These are phyloP conservation scores for Spinibarbus caldwelli DNA, from an alignment of 2,797 vertebrate species.

Conservation along the genomic window DNA sequence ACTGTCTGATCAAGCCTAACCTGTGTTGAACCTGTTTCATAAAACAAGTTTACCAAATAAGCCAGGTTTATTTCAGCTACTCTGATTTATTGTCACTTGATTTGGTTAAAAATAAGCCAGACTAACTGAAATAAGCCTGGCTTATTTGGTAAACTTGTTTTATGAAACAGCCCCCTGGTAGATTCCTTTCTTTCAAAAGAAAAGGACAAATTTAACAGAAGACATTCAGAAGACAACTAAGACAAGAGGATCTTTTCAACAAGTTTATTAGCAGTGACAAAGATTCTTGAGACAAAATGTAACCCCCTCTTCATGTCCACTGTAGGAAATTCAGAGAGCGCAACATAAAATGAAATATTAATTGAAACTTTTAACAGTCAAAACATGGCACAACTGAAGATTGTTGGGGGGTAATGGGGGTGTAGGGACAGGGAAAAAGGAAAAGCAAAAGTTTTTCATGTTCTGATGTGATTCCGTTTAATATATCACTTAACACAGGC, in stretches of 20 bases:
- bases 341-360: slow-evolving; percentile 54
- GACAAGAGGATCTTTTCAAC: slow-evolving; percentile 45
- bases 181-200: too few species aligned
- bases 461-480: slow-evolving; percentile 56
- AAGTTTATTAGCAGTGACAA: slow-evolving; percentile 67
- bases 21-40: background rate
- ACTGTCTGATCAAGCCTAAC: background rate
- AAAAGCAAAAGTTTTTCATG: slow-evolving; percentile 46
- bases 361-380: slow-evolving; percentile 64
- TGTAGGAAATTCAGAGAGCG: slow-evolving; percentile 54
- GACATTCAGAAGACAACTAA: background rate
- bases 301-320: slow-evolving; percentile 49
- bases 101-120: too few species aligned
- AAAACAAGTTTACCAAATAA: too few species aligned
- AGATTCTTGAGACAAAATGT: slow-evolving; percentile 53
- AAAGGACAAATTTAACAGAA: background rate
- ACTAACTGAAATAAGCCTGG: too few species aligned
- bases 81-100: too few species aligned
- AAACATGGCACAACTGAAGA: slow-evolving; percentile 66
- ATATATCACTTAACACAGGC: slow-evolving; percentile 59
- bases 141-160: too few species aligned
- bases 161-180: too few species aligned
- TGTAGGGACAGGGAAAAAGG: background rate
- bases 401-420: background rate
- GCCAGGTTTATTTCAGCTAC: too few species aligned